Evolutionary conservation across 2,113 vertebrate genomes (phyloP).

Genomic region (Poeciliopsis prolifica): DNA sequence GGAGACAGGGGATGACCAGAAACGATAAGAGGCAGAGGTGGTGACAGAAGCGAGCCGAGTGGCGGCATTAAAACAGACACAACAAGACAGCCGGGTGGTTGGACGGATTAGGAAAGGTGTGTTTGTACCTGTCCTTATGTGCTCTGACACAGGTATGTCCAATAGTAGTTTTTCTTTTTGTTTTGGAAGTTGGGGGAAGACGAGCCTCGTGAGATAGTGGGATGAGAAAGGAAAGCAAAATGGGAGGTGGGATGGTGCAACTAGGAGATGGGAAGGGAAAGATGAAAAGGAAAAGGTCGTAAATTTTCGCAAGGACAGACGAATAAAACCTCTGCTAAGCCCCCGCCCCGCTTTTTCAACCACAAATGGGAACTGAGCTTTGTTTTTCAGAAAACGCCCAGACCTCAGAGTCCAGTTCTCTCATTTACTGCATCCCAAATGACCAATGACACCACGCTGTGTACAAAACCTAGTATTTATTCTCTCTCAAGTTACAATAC

Average conservation of each 20-base stretch:
- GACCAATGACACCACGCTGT: constrained; percentile 63
- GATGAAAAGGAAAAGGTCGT: constrained; percentile 77
- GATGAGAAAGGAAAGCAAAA: constrained; percentile 66
- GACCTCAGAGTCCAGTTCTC: constrained; percentile 55
- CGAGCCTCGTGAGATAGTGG: constrained; percentile 78
- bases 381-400: constrained; percentile 61
- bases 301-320: constrained; percentile 80
- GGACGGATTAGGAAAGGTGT: constrained; percentile 52
- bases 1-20: constrained; percentile 11
- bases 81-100: constrained; percentile 39
- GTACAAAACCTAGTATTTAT: constrained; percentile 77
- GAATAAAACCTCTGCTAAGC: constrained; percentile 77
- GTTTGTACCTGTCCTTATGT: constrained; percentile 64
- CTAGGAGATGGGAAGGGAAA: constrained; percentile 57
- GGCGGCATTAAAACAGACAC: constrained; percentile 31
- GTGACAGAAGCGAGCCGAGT: constrained; percentile 14
- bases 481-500: constrained; percentile 67
- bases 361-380: constrained; percentile 65
- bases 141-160: constrained; percentile 60
- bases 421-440: constrained; percentile 57
- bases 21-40: constrained; percentile 13
- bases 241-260: constrained; percentile 53
- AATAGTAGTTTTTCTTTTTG: constrained; percentile 47
- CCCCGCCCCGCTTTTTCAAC: constrained; percentile 57
- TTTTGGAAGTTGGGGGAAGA: constrained; percentile 49